Conservation (phyloP, 1,140 invertebrate genomes). For the Drosophila arizonae region DNA sequence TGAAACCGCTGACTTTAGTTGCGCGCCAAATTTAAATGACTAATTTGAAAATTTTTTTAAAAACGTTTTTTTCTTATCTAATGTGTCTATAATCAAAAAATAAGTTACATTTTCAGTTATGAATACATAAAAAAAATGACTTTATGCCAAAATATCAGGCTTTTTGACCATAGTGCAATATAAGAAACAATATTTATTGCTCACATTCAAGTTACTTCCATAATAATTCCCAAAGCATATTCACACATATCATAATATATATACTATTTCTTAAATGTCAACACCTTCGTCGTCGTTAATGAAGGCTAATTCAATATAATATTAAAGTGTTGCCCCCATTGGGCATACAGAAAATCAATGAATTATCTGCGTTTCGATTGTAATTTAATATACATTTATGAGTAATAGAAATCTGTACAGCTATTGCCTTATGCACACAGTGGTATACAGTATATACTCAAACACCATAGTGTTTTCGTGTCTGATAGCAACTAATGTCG, state of each 20-base stretch:
- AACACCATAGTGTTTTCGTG: conserved; percentile 6
- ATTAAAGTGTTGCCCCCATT: neutral
- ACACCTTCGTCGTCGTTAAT: neutral
- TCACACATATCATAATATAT: neutral
- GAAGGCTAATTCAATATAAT: conserved; percentile 22
- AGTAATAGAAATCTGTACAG: conserved; percentile 57
- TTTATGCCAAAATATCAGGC: too few relatives aligned
- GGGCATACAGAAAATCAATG: conserved; percentile 30
- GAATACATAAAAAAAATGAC: too few relatives aligned
- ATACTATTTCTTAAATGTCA: neutral
- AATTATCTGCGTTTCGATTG: conserved; percentile 44
- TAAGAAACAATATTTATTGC: too few relatives aligned
- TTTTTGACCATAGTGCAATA: too few relatives aligned
- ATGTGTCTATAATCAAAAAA: too few relatives aligned
- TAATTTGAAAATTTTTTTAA: too few relatives aligned
- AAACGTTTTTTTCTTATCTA: too few relatives aligned
- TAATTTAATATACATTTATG: conserved; percentile 73
- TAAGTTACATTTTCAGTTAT: too few relatives aligned
- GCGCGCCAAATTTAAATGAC: too few relatives aligned
- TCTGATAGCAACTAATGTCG: conserved; percentile 56
- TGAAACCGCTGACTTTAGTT: neutral
- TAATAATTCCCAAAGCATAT: neutral
- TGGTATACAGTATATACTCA: neutral
- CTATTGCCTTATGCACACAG: conserved; percentile 32
- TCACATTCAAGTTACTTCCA: neutral